A percentile compares a stretch with the other conserved stretches of the same genome.
These are phyloP conservation scores for Alcis repandata DNA, from an alignment of 2,888 invertebrate genomes.

Conservation along the genomic window DNA sequence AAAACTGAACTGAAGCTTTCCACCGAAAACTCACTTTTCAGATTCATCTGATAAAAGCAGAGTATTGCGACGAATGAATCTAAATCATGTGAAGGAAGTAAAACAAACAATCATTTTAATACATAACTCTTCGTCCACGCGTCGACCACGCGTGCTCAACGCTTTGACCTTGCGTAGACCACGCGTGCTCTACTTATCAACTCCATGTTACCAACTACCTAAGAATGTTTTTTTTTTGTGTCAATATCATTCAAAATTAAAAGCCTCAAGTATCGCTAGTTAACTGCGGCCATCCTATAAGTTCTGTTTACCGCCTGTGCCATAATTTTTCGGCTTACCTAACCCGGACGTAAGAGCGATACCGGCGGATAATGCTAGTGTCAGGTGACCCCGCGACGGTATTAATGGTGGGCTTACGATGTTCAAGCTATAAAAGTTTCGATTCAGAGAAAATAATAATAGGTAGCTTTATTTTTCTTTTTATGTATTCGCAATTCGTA, in stretches of 20 bases:
- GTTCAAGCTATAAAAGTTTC: slow-evolving; percentile 30
- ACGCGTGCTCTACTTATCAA: too few species aligned
- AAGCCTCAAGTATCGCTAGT: neutral
- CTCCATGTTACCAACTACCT: too few species aligned
- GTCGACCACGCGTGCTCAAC: too few species aligned
- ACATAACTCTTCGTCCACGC: too few species aligned
- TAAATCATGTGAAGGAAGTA: too few species aligned
- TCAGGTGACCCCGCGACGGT: slow-evolving; percentile 69
- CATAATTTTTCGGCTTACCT: slow-evolving; percentile 73
- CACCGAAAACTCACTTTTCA: too few species aligned
- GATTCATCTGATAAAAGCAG: too few species aligned
- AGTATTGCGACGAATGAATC: too few species aligned
- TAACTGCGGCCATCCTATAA: slow-evolving; percentile 53
- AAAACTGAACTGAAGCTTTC: too few species aligned
- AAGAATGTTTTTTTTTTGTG: neutral
- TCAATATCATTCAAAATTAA: neutral
- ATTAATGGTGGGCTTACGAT: slow-evolving; percentile 64
- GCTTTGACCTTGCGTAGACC: too few species aligned
- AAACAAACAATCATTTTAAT: too few species aligned
- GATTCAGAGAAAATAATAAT: neutral
- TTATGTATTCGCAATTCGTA: too few species aligned
- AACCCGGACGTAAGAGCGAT: slow-evolving; percentile 63
- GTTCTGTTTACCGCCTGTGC: slow-evolving; percentile 62
- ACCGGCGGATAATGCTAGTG: slow-evolving; percentile 66
- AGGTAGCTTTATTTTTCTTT: neutral